phyloP scores from a whole-genome alignment of 2,113 vertebrate species.

The Gallinago media region DNA sequence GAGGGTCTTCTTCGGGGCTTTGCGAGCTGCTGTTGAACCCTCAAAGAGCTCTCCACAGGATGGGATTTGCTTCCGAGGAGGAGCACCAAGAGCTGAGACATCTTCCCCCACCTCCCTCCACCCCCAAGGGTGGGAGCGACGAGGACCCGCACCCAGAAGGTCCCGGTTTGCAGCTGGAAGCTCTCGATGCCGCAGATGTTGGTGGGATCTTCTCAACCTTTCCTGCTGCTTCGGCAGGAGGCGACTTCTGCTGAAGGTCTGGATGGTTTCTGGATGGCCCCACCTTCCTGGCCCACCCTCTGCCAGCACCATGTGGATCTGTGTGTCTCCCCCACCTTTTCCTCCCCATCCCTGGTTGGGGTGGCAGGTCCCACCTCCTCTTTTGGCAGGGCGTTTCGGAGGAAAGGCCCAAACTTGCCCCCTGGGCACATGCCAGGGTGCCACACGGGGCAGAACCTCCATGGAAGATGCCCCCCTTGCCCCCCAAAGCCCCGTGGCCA shows the following conservation, averaged over 20 bases:
- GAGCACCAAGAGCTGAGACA: neutral
- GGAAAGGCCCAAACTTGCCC: neutral
- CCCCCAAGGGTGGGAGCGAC: rapidly evolving
- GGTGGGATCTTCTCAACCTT: neutral
- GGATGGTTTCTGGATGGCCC: neutral
- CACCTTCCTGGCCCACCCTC: rapidly evolving
- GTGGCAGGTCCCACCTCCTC: neutral
- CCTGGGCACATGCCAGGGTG: rapidly evolving
- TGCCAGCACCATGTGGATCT: rapidly evolving
- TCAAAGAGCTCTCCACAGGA: neutral
- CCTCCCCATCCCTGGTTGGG: neutral
- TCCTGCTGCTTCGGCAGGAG: neutral
- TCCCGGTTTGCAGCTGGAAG: neutral
- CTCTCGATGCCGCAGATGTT: neutral
- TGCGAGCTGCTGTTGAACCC: neutral
- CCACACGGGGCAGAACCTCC: rapidly evolving
- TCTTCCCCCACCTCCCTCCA: rapidly evolving
- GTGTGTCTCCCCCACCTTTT: neutral
- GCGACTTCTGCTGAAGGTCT: neutral
- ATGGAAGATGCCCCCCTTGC: rapidly evolving
- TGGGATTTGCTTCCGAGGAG: neutral
- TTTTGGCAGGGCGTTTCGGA: rapidly evolving
- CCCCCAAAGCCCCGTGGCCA: neutral
- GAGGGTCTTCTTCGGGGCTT: neutral
- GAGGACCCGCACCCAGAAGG: neutral